phyloP scores from a whole-genome alignment of 2,113 vertebrate species.

The Neopipo cinnamomea region DNA sequence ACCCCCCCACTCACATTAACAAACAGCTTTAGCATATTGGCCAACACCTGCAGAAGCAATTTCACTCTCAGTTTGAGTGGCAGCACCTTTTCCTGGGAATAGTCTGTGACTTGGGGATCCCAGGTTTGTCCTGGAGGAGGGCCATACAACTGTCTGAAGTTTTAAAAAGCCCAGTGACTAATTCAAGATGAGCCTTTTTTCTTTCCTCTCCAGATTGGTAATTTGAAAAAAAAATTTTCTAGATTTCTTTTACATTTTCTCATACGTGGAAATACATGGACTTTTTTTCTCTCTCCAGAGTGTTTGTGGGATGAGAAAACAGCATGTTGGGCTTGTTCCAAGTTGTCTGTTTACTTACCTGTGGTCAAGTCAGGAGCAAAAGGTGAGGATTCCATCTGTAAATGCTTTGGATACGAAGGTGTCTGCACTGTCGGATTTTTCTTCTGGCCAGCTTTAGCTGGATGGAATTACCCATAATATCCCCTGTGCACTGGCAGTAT shows the following conservation, averaged over 20 bases:
- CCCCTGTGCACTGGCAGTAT: neutral
- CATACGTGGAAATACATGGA: neutral
- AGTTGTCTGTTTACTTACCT: neutral
- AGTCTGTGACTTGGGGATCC: neutral
- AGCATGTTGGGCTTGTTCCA: neutral
- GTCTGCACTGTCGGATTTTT: neutral
- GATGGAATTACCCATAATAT: neutral
- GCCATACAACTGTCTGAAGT: neutral
- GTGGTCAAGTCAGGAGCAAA: neutral
- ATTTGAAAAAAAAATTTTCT: neutral
- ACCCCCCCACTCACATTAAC: neutral
- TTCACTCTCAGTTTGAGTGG: neutral
- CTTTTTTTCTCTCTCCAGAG: neutral
- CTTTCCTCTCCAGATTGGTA: neutral
- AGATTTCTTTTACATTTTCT: neutral
- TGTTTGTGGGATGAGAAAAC: neutral
- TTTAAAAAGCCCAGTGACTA: neutral
- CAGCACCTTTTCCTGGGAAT: neutral
- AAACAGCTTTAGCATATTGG: neutral
- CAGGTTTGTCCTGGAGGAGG: neutral
- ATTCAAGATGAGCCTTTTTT: neutral
- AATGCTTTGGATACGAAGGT: too few species aligned
- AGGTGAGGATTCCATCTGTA: fast-evolving
- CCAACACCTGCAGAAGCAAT: neutral
- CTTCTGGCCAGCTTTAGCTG: neutral